These are phyloP conservation scores for Meganola albula DNA, from an alignment of 2,888 invertebrate species.

Conservation along the genomic window DNA sequence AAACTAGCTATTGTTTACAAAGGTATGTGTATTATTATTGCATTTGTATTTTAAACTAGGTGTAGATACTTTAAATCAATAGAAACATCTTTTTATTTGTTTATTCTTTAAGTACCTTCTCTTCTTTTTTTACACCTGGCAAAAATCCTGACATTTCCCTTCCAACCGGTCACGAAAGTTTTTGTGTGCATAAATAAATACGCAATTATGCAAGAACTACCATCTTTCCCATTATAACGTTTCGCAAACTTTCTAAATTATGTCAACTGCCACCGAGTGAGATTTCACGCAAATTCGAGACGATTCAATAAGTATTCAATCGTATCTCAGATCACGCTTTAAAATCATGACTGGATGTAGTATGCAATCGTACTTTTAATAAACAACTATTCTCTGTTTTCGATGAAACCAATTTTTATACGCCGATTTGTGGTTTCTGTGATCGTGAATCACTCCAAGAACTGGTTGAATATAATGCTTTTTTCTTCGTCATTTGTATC, in stretches of 20 bases:
- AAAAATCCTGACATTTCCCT: no score
- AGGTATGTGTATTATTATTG: no score
- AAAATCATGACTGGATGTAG: constrained; percentile 40
- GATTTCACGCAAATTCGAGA: constrained; percentile 21
- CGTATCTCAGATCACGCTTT: constrained; percentile 24
- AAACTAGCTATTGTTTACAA: no score
- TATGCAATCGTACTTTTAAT: constrained; percentile 29
- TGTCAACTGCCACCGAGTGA: constrained; percentile 21
- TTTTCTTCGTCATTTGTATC: constrained; percentile 16
- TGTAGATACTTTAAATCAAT: no score
- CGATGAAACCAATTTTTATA: constrained; percentile 42
- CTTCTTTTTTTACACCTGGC: no score
- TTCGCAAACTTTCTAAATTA: constrained; percentile 27
- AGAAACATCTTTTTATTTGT: no score
- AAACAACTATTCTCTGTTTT: constrained; percentile 32
- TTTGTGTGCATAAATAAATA: no score
- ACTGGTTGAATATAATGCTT: constrained; percentile 5
- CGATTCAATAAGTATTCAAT: constrained; percentile 36
- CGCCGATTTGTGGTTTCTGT: constrained; percentile 47
- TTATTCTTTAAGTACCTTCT: no score
- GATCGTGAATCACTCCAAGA: constrained; percentile 46
- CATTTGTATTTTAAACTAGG: no score
- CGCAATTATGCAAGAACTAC: not conserved
- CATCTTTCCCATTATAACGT: constrained; percentile 8
- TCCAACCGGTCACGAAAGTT: no score